A percentile compares a stretch with the other conserved stretches of the same genome.
phyloP scores from a whole-genome alignment of 1,140 invertebrate genomes.

The Bombus pyrosoma region DNA sequence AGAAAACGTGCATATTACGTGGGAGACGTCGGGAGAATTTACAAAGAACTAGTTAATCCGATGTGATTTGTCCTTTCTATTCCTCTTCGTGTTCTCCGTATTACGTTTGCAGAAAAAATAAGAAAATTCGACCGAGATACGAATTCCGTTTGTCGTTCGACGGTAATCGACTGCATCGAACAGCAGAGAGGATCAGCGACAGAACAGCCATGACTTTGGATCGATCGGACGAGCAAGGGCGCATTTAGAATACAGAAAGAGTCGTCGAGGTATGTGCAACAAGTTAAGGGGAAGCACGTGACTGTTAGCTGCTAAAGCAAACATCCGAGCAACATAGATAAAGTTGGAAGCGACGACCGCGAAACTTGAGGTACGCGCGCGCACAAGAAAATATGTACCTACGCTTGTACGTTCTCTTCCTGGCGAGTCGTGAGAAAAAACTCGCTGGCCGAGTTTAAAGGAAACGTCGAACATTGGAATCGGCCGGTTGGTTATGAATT shows the following conservation, averaged over 20 bases:
- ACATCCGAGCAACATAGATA: conserved; percentile 39
- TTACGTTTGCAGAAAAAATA: neutral
- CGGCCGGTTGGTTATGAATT: neutral
- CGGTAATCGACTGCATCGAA: neutral
- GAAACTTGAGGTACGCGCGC: conserved; percentile 1
- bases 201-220: neutral
- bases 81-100: neutral
- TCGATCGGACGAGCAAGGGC: neutral
- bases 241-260: conserved; percentile 16
- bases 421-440: neutral
- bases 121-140: neutral
- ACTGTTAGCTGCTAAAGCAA: conserved; percentile 32
- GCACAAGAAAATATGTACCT: neutral
- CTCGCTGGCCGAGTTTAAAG: conserved; percentile 48
- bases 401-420: neutral
- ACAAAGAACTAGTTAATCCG: neutral
- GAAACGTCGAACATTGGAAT: neutral
- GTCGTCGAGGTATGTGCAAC: conserved; percentile 28
- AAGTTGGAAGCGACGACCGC: conserved; percentile 30
- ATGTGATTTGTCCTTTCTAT: too few relatives aligned
- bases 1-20: neutral
- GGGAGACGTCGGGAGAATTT: neutral
- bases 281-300: conserved; percentile 47
- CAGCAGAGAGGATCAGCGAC: neutral
- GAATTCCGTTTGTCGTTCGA: neutral